Evolutionary conservation across 2,888 invertebrate genomes (phyloP).

Genomic region (Heliconius ethilla): DNA sequence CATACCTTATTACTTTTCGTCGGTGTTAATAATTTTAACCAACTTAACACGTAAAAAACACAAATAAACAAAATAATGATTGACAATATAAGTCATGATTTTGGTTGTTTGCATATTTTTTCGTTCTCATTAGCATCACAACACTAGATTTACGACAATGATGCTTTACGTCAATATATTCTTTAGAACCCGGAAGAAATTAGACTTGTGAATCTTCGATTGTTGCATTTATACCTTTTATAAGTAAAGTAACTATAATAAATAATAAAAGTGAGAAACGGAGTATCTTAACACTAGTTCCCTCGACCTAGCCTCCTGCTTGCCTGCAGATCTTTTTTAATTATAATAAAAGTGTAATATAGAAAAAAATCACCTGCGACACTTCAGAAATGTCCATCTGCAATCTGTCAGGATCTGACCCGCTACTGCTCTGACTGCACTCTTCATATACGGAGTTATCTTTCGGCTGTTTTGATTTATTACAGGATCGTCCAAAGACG

Average conservation of each 20-base stretch:
- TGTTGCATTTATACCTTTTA: no score
- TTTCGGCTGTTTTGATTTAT: conserved; percentile 62
- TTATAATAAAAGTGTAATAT: neutral
- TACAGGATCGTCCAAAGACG: conserved; percentile 59
- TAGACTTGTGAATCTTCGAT: neutral
- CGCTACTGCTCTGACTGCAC: conserved; percentile 85
- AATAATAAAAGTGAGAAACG: no score
- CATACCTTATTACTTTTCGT: neutral
- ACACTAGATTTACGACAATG: conserved; percentile 7
- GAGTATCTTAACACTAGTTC: no score
- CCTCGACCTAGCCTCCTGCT: no score
- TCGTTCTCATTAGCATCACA: neutral
- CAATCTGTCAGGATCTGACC: conserved; percentile 88
- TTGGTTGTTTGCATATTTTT: conserved; percentile 19
- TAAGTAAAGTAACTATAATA: no score
- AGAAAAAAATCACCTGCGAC: conserved; percentile 65
- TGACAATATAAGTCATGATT: neutral
- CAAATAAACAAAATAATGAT: neutral
- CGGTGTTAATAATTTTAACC: conserved; percentile 13
- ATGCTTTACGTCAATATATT: conserved; percentile 14
- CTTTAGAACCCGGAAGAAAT: conserved; percentile 7
- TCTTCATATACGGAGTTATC: conserved; percentile 81
- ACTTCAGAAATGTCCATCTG: conserved; percentile 86
- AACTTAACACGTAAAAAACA: conserved; percentile 20
- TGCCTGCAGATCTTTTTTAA: no score